These are phyloP conservation scores for Sarcophilus harrisii DNA, from an alignment of 2,797 vertebrate genomes.

Conservation along the genomic window DNA sequence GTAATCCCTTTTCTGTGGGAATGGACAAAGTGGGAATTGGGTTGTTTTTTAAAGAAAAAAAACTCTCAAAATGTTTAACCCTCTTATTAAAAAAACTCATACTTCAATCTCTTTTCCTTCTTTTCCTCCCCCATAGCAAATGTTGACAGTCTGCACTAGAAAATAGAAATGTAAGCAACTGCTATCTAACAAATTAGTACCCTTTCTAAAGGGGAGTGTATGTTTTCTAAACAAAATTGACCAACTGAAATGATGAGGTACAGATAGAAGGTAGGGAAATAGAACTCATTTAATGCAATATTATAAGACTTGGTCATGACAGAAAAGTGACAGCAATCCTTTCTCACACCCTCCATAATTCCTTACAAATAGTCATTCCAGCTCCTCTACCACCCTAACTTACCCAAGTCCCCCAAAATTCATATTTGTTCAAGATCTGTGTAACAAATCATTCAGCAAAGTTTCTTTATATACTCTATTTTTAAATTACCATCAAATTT, in stretches of 20 bases:
- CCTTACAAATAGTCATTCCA: not conserved
- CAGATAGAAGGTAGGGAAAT: not conserved
- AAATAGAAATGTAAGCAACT: not conserved
- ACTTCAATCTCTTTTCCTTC: not conserved
- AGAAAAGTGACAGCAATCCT: not conserved
- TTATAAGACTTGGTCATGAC: not conserved
- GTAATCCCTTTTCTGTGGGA: not conserved
- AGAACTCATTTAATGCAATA: not conserved
- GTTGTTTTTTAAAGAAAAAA: not conserved
- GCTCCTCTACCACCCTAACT: not conserved
- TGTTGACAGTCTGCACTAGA: not conserved
- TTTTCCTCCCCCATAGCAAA: not conserved
- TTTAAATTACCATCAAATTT: not conserved
- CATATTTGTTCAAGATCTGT: not conserved
- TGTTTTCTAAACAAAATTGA: not conserved
- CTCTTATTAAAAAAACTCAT: not conserved
- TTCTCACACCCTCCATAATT: not conserved
- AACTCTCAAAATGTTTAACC: not conserved
- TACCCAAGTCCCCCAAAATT: not conserved
- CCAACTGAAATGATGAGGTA: not conserved
- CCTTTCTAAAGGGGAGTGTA: accelerated
- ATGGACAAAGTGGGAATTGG: not conserved
- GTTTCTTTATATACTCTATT: not conserved
- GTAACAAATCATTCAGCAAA: not conserved
- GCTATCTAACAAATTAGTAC: not conserved